Evolutionary conservation across 2,888 invertebrate species (phyloP).

Genomic region (Hedya salicella): DNA sequence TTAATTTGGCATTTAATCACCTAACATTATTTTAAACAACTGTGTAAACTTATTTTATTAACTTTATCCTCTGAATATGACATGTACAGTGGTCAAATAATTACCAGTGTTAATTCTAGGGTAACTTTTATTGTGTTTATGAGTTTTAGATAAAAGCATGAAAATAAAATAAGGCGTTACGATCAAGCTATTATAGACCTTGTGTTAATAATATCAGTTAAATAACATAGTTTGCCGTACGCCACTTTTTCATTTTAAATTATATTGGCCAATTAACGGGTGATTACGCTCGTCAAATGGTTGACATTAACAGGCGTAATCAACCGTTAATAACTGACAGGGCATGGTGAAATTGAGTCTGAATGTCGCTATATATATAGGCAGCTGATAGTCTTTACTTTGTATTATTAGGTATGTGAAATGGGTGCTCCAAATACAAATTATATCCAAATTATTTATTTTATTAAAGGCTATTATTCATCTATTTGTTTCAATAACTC

Average conservation of each 20-base stretch:
- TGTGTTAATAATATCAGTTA: too few species aligned
- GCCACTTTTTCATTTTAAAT: too few species aligned
- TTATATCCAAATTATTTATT: slow-evolving; percentile 44
- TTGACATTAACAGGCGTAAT: too few species aligned
- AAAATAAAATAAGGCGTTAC: neutral
- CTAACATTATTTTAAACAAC: too few species aligned
- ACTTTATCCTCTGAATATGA: too few species aligned
- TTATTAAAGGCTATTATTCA: slow-evolving; percentile 56
- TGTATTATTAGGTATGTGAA: slow-evolving; percentile 11
- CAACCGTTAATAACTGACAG: too few species aligned
- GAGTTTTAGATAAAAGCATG: neutral
- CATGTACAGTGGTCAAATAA: neutral
- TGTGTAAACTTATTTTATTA: too few species aligned
- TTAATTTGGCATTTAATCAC: too few species aligned
- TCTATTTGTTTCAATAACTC: slow-evolving; percentile 74
- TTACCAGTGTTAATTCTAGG: neutral
- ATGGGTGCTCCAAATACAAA: slow-evolving; percentile 52
- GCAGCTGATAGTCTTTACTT: neutral
- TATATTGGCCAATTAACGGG: too few species aligned
- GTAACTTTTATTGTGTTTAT: neutral
- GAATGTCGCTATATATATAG: neutral
- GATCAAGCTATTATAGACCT: too few species aligned
- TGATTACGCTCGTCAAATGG: too few species aligned
- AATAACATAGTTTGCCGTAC: too few species aligned
- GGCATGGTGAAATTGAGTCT: neutral